A percentile compares a stretch with the other conserved stretches of the same genome.
Evolutionary conservation across 2,888 invertebrate genomes (phyloP).

Genomic region (Molorchus minor): DNA sequence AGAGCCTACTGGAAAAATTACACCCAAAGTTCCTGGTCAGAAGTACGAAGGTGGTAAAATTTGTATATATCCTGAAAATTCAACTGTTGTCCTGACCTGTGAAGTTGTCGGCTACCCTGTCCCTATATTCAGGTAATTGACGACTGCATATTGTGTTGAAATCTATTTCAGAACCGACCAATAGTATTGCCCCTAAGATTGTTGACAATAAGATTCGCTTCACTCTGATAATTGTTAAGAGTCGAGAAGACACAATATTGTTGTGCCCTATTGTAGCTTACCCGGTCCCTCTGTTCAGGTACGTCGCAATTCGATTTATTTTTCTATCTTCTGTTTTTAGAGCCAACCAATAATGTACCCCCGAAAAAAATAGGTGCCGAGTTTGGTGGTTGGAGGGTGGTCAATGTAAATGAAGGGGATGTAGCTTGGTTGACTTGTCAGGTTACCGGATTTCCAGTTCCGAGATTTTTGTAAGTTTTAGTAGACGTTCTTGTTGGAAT

Average conservation of each 20-base stretch:
- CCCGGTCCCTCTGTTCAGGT: conserved; percentile 61
- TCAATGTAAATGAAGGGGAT: conserved; percentile 64
- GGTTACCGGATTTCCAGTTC: conserved; percentile 65
- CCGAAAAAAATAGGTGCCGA: conserved; percentile 71
- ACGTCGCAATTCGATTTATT: conserved; percentile 38
- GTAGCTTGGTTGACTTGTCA: conserved; percentile 72
- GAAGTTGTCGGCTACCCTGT: conserved; percentile 76
- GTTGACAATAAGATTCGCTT: conserved; percentile 65
- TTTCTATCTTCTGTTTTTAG: conserved; percentile 53
- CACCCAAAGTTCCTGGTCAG: conserved; percentile 69
- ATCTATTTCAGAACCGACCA: conserved; percentile 69
- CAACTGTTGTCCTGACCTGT: conserved; percentile 71
- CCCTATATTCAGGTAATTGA: conserved; percentile 73
- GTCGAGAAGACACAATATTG: conserved; percentile 61
- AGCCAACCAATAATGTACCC: conserved; percentile 71
- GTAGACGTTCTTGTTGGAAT: background rate
- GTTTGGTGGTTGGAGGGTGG: conserved; percentile 69
- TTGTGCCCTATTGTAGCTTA: conserved; percentile 64
- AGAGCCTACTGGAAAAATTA: conserved; percentile 71
- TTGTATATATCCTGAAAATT: conserved; percentile 63
- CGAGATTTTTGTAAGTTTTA: conserved; percentile 63
- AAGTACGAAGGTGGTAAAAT: conserved; percentile 68
- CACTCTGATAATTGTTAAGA: conserved; percentile 63
- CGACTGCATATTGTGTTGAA: background rate
- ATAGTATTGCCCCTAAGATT: conserved; percentile 70